These are phyloP conservation scores for Pogona vitticeps DNA, from an alignment of 2,113 vertebrate species.

Conservation along the genomic window DNA sequence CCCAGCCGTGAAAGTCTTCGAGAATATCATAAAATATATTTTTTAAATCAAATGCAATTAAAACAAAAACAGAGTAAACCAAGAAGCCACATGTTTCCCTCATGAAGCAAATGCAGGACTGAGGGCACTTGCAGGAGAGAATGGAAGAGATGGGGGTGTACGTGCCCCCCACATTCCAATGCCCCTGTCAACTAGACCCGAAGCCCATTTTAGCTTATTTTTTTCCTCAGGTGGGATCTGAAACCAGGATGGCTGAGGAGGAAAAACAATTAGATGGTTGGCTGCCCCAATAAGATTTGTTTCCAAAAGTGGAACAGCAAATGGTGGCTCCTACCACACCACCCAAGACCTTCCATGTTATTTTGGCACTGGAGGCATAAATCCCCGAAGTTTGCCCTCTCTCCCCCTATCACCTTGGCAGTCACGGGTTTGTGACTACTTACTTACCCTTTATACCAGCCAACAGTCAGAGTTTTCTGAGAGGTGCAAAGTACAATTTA, in stretches of 20 bases:
- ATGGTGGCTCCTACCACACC: not conserved
- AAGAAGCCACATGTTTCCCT: not conserved
- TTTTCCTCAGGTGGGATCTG: not conserved
- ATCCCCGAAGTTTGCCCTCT: no score
- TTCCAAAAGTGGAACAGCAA: not conserved
- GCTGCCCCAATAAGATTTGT: not conserved
- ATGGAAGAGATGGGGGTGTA: not conserved
- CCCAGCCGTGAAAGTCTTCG: no score
- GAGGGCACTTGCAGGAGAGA: not conserved
- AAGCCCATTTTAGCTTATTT: not conserved
- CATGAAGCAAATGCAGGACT: not conserved
- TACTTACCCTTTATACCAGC: no score
- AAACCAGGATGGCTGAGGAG: not conserved
- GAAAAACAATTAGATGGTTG: not conserved
- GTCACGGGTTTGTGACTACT: no score
- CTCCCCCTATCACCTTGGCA: no score
- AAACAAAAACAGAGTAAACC: not conserved
- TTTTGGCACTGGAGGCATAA: no score
- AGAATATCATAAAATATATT: no score
- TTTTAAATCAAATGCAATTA: not conserved
- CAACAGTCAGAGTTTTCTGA: not conserved
- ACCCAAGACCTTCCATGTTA: not conserved
- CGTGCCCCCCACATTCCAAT: not conserved
- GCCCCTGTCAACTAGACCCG: no score
- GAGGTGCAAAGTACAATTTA: not conserved